A percentile compares a stretch with the other conserved stretches of the same genome.
Conservation (phyloP, 2,888 invertebrate genomes). For the Athripsodes cinereus region DNA sequence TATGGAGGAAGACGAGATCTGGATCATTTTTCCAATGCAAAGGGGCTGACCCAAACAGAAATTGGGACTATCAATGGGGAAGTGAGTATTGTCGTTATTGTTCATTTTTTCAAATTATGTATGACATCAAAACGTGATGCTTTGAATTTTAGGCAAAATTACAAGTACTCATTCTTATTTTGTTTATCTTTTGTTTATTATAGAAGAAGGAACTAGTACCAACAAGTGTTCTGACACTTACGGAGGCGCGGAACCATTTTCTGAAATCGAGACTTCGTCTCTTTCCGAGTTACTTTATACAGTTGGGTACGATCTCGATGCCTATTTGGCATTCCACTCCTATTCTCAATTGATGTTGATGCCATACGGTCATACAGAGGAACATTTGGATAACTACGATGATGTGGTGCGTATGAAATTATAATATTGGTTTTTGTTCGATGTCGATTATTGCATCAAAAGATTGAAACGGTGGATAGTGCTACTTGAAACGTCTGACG, state of each 20-base stretch:
- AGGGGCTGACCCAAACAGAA: conserved; percentile 51
- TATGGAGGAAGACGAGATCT: conserved; percentile 64
- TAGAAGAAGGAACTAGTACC: conserved; percentile 40
- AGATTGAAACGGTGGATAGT: no score
- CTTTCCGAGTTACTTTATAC: conserved; percentile 37
- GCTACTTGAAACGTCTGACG: no score
- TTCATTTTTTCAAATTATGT: no score
- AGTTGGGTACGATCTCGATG: conserved; percentile 36
- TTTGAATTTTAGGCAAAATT: no score
- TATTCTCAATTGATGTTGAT: conserved; percentile 49
- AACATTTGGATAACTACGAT: conserved; percentile 36
- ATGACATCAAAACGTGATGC: no score
- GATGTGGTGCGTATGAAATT: conserved; percentile 39
- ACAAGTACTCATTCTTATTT: no score
- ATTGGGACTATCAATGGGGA: conserved; percentile 45
- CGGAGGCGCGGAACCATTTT: conserved; percentile 46
- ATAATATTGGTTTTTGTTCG: no score
- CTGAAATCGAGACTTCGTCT: conserved; percentile 50
- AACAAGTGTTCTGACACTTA: conserved; percentile 48
- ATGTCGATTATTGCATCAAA: no score
- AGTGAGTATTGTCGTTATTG: conserved; percentile 27
- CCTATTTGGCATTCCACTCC: conserved; percentile 53
- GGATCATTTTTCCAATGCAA: conserved; percentile 29
- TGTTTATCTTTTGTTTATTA: background rate
- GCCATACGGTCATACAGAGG: conserved; percentile 43